Evolutionary conservation across 2,797 vertebrate species (phyloP).

Genomic region (Oreonectes daqikongensis): DNA sequence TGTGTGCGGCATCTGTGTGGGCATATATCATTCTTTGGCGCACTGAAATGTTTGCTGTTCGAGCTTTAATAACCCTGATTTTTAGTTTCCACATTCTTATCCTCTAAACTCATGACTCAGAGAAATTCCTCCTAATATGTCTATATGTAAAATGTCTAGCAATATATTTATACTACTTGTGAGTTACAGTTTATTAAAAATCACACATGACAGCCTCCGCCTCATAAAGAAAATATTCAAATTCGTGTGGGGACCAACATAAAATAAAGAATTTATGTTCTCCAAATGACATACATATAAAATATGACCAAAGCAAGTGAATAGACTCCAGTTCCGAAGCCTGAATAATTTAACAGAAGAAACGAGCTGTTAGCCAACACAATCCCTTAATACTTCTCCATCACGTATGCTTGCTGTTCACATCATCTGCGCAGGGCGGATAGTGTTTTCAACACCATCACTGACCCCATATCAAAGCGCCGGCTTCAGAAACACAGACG

Average conservation of each 20-base stretch:
- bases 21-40: slow-evolving; percentile 1
- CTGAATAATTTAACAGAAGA: slow-evolving; percentile 76
- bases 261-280: slow-evolving; percentile 72
- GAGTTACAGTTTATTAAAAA: slow-evolving; percentile 56
- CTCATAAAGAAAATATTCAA: slow-evolving; percentile 60
- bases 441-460: slow-evolving; percentile 32
- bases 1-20: slow-evolving; percentile 1
- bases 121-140: too few species aligned
- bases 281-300: slow-evolving; percentile 61
- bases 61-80: neutral
- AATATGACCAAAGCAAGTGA: slow-evolving; percentile 72
- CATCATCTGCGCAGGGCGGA: neutral
- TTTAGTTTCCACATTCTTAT: neutral
- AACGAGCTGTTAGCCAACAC: slow-evolving; percentile 75
- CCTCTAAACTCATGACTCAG: slow-evolving; percentile 2
- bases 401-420: slow-evolving; percentile 51
- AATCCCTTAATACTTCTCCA: slow-evolving; percentile 68
- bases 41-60: neutral
- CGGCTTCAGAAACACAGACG: slow-evolving; percentile 1
- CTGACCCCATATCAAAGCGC: slow-evolving; percentile 13
- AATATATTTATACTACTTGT: too few species aligned
- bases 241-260: slow-evolving; percentile 58
- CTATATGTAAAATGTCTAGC: neutral
- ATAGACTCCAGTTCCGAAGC: slow-evolving; percentile 61
- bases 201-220: slow-evolving; percentile 60